A percentile compares a stretch with the other conserved stretches of the same genome.
Conservation (phyloP, 2,888 invertebrate genomes). For the Therioaphis trifolii region DNA sequence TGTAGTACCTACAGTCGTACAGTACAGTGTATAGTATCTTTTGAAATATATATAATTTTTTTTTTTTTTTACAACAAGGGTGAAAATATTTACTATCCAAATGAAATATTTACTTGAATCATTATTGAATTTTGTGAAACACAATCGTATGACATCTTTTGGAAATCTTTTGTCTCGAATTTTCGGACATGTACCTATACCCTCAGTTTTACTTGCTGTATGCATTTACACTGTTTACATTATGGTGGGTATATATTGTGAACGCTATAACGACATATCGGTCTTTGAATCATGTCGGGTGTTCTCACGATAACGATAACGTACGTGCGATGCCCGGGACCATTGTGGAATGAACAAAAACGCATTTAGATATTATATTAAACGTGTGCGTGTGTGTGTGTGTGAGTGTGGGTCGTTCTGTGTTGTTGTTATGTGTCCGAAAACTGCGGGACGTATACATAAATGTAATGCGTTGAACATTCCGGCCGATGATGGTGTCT, state of each 20-base stretch:
- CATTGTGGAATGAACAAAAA: constrained; percentile 49
- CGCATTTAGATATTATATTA: constrained; percentile 36
- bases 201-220: not conserved
- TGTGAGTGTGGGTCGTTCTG: constrained; percentile 21
- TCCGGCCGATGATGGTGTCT: constrained; percentile 37
- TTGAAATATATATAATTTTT: too few relatives aligned
- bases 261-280: not conserved
- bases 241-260: not conserved
- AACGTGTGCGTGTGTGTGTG: not conserved
- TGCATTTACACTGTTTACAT: not conserved
- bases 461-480: constrained; percentile 9
- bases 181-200: not conserved
- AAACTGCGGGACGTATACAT: constrained; percentile 54
- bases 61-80: too few relatives aligned
- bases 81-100: too few relatives aligned
- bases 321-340: not conserved
- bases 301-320: constrained; percentile 49
- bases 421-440: constrained; percentile 47
- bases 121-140: too few relatives aligned
- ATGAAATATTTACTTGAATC: too few relatives aligned
- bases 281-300: not conserved
- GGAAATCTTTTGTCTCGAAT: not conserved
- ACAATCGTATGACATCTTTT: too few relatives aligned
- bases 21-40: not conserved
- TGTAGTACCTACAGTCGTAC: too few relatives aligned